Evolutionary conservation across 2,113 vertebrate genomes (phyloP), one percentile per base, ranked within the genome.

Genomic region (Coryphaenoides rupestris): DNA sequence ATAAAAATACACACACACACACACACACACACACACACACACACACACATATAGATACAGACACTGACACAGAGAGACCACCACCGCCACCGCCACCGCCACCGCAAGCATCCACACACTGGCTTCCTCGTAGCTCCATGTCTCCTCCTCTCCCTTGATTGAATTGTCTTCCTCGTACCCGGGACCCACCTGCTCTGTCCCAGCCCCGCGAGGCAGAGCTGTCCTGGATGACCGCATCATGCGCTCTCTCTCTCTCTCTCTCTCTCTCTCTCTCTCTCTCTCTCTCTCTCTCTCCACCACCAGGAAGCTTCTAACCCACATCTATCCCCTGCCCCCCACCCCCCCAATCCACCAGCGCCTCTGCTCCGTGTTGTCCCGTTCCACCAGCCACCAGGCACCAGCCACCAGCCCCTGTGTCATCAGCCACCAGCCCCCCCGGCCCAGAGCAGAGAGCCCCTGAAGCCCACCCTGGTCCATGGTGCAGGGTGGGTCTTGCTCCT

Each of bases 401-500:
- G 73, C 75, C 78, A 68, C 62, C 72, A 65, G 63, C 70, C 53
- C 78, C 80, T 56, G 28, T 64, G 28, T 17, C 26, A 54, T 53
- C 55, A 21, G 47, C 46, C n/a, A 60, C 22, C 60, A 60, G 54
- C 65, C 56, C 19, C 65, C 56, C 19, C 28, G 12, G 47, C 47
- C 58, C 70, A 52, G 65, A 9, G 3, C 70, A 69, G 50, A 17
- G 60, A 58, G 21, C 75, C 57, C 13, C 47, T 49, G 47, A 17
- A 2, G 28, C 28, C 28, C 73, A 66, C 76, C 59, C 75, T 66
- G 73, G 67, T 72, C 76, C 59, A 74, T 66, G 73, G 67, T 72
- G 66, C 75, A 82, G 75, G 75, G 72, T 78, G 75, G 65, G 76
- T 77, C 80, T n/a, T n/a, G n/a, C n/a, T 57, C 22, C 19, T 47